Percentiles rank a stretch among this genome's conserved stretches.
These are phyloP conservation scores for Hydraecia micacea DNA, from an alignment of 2,888 invertebrate genomes.

Conservation along the genomic window DNA sequence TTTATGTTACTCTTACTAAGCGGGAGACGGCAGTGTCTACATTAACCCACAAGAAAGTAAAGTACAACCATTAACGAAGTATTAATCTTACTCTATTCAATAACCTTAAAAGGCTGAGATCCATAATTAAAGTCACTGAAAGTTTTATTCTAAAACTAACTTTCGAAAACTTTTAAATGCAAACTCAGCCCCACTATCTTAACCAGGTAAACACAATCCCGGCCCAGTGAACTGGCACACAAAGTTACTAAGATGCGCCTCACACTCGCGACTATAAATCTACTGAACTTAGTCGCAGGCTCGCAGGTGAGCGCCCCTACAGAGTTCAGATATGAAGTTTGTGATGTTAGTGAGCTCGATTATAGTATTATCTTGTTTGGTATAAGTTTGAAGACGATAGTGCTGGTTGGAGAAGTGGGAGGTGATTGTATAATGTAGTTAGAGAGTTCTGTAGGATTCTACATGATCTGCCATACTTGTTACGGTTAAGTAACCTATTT, in stretches of 20 bases:
- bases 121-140: background rate
- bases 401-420: conserved; percentile 1
- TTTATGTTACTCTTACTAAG: too few species aligned
- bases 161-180: conserved; percentile 9
- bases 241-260: conserved; percentile 55
- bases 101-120: background rate
- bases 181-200: conserved; percentile 20
- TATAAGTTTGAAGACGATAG: conserved; percentile 44
- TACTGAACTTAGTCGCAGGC: conserved; percentile 30
- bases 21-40: too few species aligned
- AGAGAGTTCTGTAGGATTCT: background rate
- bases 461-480: background rate
- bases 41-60: background rate
- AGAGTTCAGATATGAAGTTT: conserved; percentile 56
- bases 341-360: conserved; percentile 38
- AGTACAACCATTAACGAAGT: background rate
- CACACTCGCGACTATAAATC: conserved; percentile 58
- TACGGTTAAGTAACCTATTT: background rate
- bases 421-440: conserved; percentile 7
- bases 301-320: conserved; percentile 54
- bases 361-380: conserved; percentile 57
- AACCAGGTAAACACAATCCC: conserved; percentile 56
- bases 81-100: background rate
- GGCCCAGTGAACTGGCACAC: conserved; percentile 59
- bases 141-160: background rate